Percentiles rank a stretch among this genome's conserved stretches.
Conservation (phyloP, 2,113 vertebrate genomes). For the Pachyramphus minor region DNA sequence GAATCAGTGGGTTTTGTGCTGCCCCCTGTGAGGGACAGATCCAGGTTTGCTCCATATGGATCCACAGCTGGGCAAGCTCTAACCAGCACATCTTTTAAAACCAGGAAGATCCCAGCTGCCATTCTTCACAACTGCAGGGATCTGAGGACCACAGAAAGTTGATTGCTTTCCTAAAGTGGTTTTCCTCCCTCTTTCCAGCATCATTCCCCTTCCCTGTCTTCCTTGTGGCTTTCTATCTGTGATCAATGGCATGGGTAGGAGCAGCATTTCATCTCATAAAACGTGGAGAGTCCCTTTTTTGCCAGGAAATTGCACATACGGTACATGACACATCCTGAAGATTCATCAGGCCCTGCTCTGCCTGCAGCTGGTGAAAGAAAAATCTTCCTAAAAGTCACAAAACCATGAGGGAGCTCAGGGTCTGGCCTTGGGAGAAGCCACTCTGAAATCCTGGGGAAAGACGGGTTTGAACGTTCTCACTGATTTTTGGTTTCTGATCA, state of each 20-base stretch:
- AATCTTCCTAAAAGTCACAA: neutral
- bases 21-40: neutral
- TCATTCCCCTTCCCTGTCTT: neutral
- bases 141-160: neutral
- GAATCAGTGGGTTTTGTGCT: neutral
- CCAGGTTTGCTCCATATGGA: too few relatives aligned
- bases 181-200: neutral
- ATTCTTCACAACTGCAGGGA: neutral
- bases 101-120: neutral
- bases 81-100: neutral
- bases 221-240: neutral
- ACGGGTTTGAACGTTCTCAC: neutral
- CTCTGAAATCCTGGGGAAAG: neutral
- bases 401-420: neutral
- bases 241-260: neutral
- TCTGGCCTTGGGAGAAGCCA: neutral
- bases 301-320: neutral
- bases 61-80: neutral
- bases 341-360: neutral
- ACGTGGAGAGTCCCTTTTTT: neutral
- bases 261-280: neutral
- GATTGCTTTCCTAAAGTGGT: neutral
- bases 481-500: neutral
- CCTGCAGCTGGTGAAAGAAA: neutral
- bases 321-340: neutral